phyloP scores from a whole-genome alignment of 2,797 vertebrate genomes.

The Amphiprion clarkii region DNA sequence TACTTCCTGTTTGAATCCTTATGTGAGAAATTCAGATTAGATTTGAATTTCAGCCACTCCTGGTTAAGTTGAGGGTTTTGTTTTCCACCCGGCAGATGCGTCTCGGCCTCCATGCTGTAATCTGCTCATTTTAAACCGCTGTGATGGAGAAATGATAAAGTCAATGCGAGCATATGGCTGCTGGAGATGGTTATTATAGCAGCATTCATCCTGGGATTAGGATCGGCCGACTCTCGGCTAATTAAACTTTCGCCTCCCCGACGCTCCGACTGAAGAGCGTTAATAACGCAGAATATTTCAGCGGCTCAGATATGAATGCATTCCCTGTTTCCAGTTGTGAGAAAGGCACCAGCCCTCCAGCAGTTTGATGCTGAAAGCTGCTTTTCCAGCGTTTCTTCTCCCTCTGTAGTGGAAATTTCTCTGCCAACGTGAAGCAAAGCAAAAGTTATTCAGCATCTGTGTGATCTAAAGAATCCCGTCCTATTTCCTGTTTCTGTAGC shows the following conservation, averaged over 20 bases:
- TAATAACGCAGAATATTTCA: conserved; percentile 44
- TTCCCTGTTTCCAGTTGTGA: conserved; percentile 32
- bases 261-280: conserved; percentile 45
- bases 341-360: conserved; percentile 29
- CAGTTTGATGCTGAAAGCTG: conserved; percentile 23
- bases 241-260: conserved; percentile 64
- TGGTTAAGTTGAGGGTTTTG: not conserved
- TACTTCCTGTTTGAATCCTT: conserved; percentile 3
- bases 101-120: not conserved
- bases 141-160: conserved; percentile 49
- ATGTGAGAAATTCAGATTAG: not conserved
- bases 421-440: conserved; percentile 16
- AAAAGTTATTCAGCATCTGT: not conserved
- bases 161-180: conserved; percentile 19
- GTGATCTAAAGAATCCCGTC: too few relatives aligned
- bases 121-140: conserved; percentile 43
- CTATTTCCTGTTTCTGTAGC: too few relatives aligned
- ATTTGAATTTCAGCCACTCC: not conserved
- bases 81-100: not conserved
- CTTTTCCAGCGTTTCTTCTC: conserved; percentile 3
- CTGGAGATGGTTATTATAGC: conserved; percentile 62
- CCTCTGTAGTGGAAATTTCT: conserved; percentile 23
- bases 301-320: conserved; percentile 20
- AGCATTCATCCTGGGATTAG: conserved; percentile 67
- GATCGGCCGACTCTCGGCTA: conserved; percentile 41